Conservation (phyloP, 2,888 invertebrate genomes). For the Lobophora halterata region DNA sequence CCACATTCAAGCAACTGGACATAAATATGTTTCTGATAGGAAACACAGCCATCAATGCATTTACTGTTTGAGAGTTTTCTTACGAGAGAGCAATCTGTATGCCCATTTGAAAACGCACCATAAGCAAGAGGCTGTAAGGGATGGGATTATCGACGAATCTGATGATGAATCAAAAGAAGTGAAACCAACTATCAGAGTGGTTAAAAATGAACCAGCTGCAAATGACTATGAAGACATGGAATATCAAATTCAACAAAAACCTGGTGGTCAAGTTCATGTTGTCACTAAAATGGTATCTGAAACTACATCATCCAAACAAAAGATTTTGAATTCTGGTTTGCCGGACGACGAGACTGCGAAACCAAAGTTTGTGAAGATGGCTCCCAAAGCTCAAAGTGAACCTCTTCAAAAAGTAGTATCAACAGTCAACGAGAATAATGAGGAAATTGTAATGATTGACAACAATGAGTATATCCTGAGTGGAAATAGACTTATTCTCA, state of each 20-base stretch:
- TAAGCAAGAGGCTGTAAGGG: conserved; percentile 82
- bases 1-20: conserved; percentile 81
- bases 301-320: conserved; percentile 50
- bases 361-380: conserved; percentile 31
- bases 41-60: conserved; percentile 82
- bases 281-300: conserved; percentile 55
- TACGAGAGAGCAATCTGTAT: conserved; percentile 85
- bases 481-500: conserved; percentile 60
- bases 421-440: conserved; percentile 36
- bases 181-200: conserved; percentile 15
- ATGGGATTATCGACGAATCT: conserved; percentile 84
- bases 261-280: conserved; percentile 75
- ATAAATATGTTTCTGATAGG: conserved; percentile 66
- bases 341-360: too few species aligned
- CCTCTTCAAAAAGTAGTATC: conserved; percentile 44
- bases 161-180: conserved; percentile 58
- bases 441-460: conserved; percentile 77
- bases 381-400: conserved; percentile 40
- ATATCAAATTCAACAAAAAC: conserved; percentile 58
- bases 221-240: conserved; percentile 56
- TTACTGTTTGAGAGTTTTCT: conserved; percentile 88
- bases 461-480: conserved; percentile 81
- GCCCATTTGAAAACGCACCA: conserved; percentile 85
- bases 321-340: conserved; percentile 65
- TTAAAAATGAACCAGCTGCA: conserved; percentile 57